Evolutionary conservation across 1,140 invertebrate species (phyloP).

Genomic region (Drosophila nannoptera): DNA sequence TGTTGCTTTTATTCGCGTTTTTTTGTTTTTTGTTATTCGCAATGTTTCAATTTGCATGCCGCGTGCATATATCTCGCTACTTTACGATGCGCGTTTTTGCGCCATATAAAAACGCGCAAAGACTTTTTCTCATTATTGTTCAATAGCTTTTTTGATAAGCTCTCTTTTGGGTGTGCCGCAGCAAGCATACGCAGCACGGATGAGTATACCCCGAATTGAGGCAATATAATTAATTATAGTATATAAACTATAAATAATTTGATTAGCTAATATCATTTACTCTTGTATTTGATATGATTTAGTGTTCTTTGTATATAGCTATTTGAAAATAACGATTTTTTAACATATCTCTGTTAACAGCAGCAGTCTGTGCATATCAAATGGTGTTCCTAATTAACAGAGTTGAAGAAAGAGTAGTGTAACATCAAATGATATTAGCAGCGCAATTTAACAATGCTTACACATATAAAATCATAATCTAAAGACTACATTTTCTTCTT

Average conservation of each 20-base stretch:
- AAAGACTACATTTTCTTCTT: neutral
- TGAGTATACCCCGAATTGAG: neutral
- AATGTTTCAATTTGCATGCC: slow-evolving; percentile 61
- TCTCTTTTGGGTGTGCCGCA: neutral
- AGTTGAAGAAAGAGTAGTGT: neutral
- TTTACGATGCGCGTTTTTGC: slow-evolving; percentile 47
- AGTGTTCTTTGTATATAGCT: no score
- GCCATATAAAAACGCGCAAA: slow-evolving; percentile 16
- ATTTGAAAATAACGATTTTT: no score
- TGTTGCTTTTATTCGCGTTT: slow-evolving; percentile 34
- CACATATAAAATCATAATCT: slow-evolving; percentile 4
- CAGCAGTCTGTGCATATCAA: no score
- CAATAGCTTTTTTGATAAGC: neutral
- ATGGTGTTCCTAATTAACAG: neutral
- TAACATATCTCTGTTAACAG: no score
- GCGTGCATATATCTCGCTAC: slow-evolving; percentile 37
- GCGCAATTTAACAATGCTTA: neutral
- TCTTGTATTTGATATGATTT: no score
- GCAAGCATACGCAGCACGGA: neutral
- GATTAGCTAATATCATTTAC: neutral
- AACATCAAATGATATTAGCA: neutral
- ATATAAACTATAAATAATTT: no score
- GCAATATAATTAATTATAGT: neutral
- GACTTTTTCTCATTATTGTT: neutral
- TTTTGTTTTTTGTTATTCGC: slow-evolving; percentile 25